Conservation (phyloP, 2,888 invertebrate species). For the Oxytorus armatus region DNA sequence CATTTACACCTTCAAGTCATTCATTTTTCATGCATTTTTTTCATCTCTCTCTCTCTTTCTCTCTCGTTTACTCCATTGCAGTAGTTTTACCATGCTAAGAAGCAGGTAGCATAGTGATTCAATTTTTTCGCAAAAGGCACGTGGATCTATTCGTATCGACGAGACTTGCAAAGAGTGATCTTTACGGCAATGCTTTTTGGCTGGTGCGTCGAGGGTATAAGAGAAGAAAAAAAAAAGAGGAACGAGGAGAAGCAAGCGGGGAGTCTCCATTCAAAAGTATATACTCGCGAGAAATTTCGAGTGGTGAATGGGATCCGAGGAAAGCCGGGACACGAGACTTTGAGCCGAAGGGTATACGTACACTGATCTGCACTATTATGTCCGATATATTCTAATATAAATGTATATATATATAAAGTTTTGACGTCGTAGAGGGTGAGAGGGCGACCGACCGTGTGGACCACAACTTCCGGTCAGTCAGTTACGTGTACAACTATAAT, state of each 20-base stretch:
- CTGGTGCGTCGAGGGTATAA: background rate
- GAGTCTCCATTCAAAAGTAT: conserved; percentile 44
- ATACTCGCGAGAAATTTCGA: conserved; percentile 35
- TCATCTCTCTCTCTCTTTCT: background rate
- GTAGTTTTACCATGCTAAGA: conserved; percentile 18
- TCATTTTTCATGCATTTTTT: background rate
- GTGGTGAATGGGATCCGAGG: conserved; percentile 55
- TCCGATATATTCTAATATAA: conserved; percentile 22
- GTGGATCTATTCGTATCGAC: background rate
- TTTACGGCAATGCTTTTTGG: conserved; percentile 16
- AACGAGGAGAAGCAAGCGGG: conserved; percentile 52
- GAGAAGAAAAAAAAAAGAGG: conserved; percentile 14
- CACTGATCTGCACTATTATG: conserved; percentile 22
- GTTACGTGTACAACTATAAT: conserved; percentile 75
- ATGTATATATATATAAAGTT: conserved; percentile 8
- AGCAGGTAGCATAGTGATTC: background rate
- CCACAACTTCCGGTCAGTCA: conserved; percentile 80
- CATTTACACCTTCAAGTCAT: background rate
- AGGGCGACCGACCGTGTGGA: conserved; percentile 60
- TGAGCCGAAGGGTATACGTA: conserved; percentile 27
- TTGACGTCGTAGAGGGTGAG: conserved; percentile 67
- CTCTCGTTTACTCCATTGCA: conserved; percentile 26
- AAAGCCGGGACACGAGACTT: conserved; percentile 23
- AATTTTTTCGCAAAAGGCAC: conserved; percentile 13
- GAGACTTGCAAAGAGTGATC: conserved; percentile 21